These are phyloP conservation scores for Campoplex nolae DNA, from an alignment of 2,888 invertebrate species.

Conservation along the genomic window DNA sequence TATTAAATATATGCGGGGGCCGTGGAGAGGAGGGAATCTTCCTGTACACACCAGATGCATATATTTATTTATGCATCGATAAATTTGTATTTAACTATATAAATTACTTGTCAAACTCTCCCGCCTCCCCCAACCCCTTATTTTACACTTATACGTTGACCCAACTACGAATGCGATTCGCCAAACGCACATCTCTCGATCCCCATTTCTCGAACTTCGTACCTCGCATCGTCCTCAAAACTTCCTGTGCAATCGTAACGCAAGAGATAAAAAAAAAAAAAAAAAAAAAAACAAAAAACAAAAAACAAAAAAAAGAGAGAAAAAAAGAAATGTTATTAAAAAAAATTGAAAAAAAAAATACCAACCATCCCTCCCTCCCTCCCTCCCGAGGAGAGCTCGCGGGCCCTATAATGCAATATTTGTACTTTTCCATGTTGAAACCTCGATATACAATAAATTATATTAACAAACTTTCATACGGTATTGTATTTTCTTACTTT, in stretches of 20 bases:
- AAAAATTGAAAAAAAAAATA: conserved; percentile 47
- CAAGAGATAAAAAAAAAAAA: conserved; percentile 46
- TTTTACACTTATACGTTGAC: background rate
- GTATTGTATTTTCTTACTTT: conserved; percentile 55
- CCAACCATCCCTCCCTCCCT: conserved; percentile 81
- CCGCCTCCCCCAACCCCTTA: conserved; percentile 37
- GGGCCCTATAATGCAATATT: conserved; percentile 85
- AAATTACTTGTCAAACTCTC: conserved; percentile 40
- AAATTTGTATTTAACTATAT: conserved; percentile 54
- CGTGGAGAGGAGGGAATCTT: conserved; percentile 83
- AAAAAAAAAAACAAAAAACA: conserved; percentile 53
- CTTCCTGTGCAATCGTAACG: conserved; percentile 72
- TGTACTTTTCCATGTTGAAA: conserved; percentile 85
- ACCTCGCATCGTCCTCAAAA: conserved; percentile 69
- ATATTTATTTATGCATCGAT: conserved; percentile 51
- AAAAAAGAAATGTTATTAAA: conserved; percentile 52
- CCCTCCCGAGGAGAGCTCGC: conserved; percentile 84
- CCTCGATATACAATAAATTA: conserved; percentile 85
- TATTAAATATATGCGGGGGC: conserved; percentile 84
- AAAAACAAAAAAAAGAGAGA: conserved; percentile 23
- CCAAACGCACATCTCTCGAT: conserved; percentile 29
- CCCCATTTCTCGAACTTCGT: conserved; percentile 69
- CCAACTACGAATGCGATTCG: conserved; percentile 49
- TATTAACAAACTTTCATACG: conserved; percentile 84
- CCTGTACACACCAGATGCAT: conserved; percentile 72